These are phyloP conservation scores for Lamellibrachia luymesi DNA, from an alignment of 1,140 invertebrate genomes.

Conservation along the genomic window DNA sequence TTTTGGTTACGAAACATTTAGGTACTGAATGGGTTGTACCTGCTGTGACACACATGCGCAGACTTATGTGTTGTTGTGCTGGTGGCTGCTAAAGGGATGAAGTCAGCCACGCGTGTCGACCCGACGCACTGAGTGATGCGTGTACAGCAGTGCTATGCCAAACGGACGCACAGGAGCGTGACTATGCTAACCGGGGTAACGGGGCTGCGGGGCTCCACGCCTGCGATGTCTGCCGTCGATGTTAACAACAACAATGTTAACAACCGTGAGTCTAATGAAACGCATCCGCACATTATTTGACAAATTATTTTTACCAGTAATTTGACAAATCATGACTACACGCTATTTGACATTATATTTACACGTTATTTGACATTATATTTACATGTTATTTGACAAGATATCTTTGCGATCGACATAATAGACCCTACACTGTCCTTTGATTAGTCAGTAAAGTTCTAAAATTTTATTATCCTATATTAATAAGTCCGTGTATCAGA, in stretches of 20 bases:
- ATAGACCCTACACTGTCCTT: too few species aligned
- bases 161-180: not conserved
- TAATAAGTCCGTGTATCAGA: too few species aligned
- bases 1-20: not conserved
- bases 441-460: too few species aligned
- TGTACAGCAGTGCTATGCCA: not conserved
- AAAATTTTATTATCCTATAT: too few species aligned
- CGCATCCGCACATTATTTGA: too few species aligned
- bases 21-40: not conserved
- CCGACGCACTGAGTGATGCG: not conserved
- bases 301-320: too few species aligned
- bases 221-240: not conserved
- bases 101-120: not conserved
- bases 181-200: not conserved
- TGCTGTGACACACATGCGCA: not conserved
- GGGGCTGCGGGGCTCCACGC: too few species aligned
- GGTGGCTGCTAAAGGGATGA: not conserved
- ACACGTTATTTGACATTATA: too few species aligned
- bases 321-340: too few species aligned
- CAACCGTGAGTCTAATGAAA: not conserved
- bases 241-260: not conserved
- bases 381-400: too few species aligned
- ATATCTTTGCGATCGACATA: too few species aligned
- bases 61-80: not conserved
- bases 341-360: too few species aligned